These are phyloP conservation scores for Carterocephalus palaemon DNA, from an alignment of 2,888 invertebrate genomes.

Conservation along the genomic window DNA sequence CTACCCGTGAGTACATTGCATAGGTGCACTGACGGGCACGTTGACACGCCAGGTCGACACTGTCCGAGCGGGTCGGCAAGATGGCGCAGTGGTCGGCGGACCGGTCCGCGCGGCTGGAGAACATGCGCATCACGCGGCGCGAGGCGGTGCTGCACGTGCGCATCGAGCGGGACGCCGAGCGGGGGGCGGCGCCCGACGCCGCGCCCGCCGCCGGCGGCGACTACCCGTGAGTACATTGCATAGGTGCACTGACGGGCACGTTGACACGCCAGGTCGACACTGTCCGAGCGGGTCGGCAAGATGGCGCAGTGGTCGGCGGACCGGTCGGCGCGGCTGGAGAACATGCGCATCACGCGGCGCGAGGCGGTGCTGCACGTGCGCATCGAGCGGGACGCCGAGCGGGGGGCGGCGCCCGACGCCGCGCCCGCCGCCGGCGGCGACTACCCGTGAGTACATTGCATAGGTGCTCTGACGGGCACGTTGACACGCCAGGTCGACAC, in stretches of 20 bases:
- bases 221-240: slow-evolving; percentile 46
- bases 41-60: slow-evolving; percentile 77
- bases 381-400: slow-evolving; percentile 77
- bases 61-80: slow-evolving; percentile 93
- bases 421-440: slow-evolving; percentile 38
- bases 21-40: too few species aligned
- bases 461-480: too few species aligned
- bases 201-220: slow-evolving; percentile 38
- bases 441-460: slow-evolving; percentile 46
- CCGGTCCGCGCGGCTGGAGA: slow-evolving; percentile 87
- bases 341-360: slow-evolving; percentile 91
- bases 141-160: slow-evolving; percentile 85
- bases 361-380: slow-evolving; percentile 85
- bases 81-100: slow-evolving; percentile 95
- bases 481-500: slow-evolving; percentile 77
- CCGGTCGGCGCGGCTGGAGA: slow-evolving; percentile 88
- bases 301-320: slow-evolving; percentile 95
- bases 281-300: slow-evolving; percentile 93
- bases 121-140: slow-evolving; percentile 91
- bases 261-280: slow-evolving; percentile 77
- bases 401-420: slow-evolving; percentile 33
- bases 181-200: slow-evolving; percentile 33
- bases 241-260: too few species aligned
- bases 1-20: slow-evolving; percentile 46
- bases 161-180: slow-evolving; percentile 77